Evolutionary conservation across 2,888 invertebrate genomes (phyloP), one percentile per base, ranked within the genome.

Genomic region (Tridacna gigas): DNA sequence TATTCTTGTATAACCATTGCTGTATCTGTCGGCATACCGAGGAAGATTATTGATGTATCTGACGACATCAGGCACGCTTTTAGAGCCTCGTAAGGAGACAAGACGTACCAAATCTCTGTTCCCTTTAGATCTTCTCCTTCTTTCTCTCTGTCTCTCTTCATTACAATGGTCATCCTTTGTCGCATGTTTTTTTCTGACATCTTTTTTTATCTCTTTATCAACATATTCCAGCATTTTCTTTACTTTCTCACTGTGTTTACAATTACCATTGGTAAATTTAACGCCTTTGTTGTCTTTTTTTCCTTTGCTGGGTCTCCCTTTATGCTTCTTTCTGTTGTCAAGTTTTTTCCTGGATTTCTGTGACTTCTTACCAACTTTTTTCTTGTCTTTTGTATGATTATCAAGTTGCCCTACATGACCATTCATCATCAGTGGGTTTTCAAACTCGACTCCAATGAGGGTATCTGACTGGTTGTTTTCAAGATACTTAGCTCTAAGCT

Each of bases 51-150:
- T 85, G 4, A 88, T 77, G 37, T 88, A 88, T 45, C 78, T 75
- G 15, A 88, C 51, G 11, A 88, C 85, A 83, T 88, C 83, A 15
- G 88, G 88, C 83, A 84, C 82, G 26, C 85, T 85, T 60, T 74
- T 74, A 13, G 81, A 83, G 18, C 83, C 81, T 48, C 82, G 74
- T 26, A 80, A n/a, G 26, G 88, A 88, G 26, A 88, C 69, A 77
- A 88, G 74, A 26, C 85, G 73, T 13, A 85, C 83, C 13, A 88
- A 65, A 37, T 88, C 88, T 13, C 77, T 74, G 60, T 88, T 88
- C 65, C 85, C 88, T 18, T 83, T 61, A 9, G 85, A 80, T 51
- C 82, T 20, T 37, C 74, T 66, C 15, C 66, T 56, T 60, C 65
- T 45, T 71, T 76, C 63, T 61, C 67, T 56, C 60, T 77, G 71